Evolutionary conservation across 1,140 invertebrate species (phyloP), one percentile per base, ranked within the genome.

Genomic region (Leptoteleia sp.): DNA sequence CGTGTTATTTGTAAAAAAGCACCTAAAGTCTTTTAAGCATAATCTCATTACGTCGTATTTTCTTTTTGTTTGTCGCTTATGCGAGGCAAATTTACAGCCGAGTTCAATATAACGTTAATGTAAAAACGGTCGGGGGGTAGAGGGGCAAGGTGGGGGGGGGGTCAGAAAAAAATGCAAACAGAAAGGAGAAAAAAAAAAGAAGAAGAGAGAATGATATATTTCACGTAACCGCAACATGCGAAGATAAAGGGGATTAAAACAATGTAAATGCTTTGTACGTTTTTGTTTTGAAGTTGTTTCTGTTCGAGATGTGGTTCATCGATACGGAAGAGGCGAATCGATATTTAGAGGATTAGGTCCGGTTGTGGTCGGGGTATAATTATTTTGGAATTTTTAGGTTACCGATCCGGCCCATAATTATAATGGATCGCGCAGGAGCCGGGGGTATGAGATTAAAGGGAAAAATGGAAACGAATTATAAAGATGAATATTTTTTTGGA

Each of bases 11-110:
- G n/a, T n/a, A n/a, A n/a, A n/a, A n/a, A 4, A 19, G 17, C 29
- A 42, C n/a, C 22, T 45, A 73, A 59, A 54, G 33, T 48, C 52
- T 50, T 50, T 47, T 15, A 62, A 78, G 42, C 61, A 75, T 48
- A 67, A 67, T 67, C 45, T 59, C 17, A 61, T 71, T 61, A 57
- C 11, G 31, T 16, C 15, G 29, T 7, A 43, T 52, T 71, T 48
- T n/a, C 12, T 50, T 54, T 42, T 13, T 31, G 47, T 11, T 29
- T 70, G 48, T 40, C 6, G 40, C 27, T 9, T 54, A 42, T 29
- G 27, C n/a, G 16, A 22, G 29, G 35, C 17, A 62, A 71, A 35
- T 50, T 61, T 43, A 40, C 31, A 61, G 19, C 25, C 25, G 4
- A 13, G 31, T 40, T 57, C 43, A n/a, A 57, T 33, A 42, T 22